Evolutionary conservation across 1,140 invertebrate genomes (phyloP).

Genomic region (Pogonomyrmex barbatus): DNA sequence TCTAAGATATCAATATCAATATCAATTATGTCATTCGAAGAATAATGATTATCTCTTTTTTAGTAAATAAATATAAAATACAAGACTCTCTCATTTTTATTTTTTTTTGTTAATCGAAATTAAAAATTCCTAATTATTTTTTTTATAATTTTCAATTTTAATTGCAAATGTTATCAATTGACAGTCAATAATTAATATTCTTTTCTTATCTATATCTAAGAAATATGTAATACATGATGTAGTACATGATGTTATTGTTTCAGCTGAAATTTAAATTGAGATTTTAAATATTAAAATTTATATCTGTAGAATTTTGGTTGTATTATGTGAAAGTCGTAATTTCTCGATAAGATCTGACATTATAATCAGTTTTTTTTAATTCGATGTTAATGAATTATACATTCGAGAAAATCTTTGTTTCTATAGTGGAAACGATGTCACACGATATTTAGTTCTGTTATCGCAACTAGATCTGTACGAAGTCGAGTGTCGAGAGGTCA

Average conservation of each 20-base stretch:
- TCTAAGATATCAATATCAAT: not conserved
- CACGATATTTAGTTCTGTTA: not conserved
- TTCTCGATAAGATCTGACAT: not conserved
- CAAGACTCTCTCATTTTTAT: not conserved
- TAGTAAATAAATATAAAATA: not conserved
- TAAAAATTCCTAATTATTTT: not conserved
- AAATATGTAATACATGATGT: not conserved
- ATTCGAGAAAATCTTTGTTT: not conserved
- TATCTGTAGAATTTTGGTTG: not conserved
- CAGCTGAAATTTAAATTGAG: not conserved
- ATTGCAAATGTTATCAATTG: not conserved
- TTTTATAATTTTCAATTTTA: not conserved
- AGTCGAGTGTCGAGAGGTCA: slow-evolving; percentile 22
- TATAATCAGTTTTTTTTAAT: not conserved
- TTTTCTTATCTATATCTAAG: not conserved
- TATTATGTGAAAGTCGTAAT: not conserved
- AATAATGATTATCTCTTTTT: not conserved
- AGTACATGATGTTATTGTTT: not conserved
- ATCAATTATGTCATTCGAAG: not conserved
- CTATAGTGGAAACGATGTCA: not conserved
- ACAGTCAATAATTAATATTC: not conserved
- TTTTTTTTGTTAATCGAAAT: not conserved
- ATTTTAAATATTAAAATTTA: not conserved
- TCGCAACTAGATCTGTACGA: not conserved
- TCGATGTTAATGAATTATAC: not conserved